Conservation (phyloP, 2,113 vertebrate genomes). For the Chrysemys picta region DNA sequence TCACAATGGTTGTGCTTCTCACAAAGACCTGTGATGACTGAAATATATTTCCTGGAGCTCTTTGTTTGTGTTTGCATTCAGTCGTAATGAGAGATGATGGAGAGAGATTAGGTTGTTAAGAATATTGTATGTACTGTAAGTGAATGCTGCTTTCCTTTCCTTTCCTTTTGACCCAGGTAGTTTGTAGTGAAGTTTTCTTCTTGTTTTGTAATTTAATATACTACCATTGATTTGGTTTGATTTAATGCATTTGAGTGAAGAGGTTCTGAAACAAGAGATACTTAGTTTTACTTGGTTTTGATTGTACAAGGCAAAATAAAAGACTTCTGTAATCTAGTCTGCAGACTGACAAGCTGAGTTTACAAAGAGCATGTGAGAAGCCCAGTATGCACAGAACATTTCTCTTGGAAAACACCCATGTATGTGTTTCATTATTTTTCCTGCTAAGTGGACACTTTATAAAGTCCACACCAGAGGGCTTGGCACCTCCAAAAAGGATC, state of each 20-base stretch:
- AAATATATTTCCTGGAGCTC: not conserved
- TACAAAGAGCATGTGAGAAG: not conserved
- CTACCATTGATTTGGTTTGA: not conserved
- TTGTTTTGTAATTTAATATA: not conserved
- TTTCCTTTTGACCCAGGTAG: not conserved
- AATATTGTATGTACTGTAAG: not conserved
- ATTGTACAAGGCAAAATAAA: not conserved
- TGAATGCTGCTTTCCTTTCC: not conserved
- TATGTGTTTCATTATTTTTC: constrained; percentile 22
- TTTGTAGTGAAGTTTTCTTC: not conserved
- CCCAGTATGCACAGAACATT: not conserved
- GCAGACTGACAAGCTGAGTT: not conserved
- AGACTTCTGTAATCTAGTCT: rapidly evolving
- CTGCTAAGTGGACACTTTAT: constrained; percentile 45
- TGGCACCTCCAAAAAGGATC: constrained; percentile 59
- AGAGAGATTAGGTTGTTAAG: not conserved
- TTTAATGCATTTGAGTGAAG: not conserved
- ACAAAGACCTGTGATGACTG: not conserved
- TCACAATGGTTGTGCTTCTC: not conserved
- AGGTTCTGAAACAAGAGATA: not conserved
- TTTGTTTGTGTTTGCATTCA: not conserved
- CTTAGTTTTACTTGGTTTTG: not conserved
- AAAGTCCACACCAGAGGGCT: constrained; percentile 52
- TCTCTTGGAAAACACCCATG: not conserved
- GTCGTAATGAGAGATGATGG: constrained; percentile 2